Base-by-base conservation (phyloP, 2,888 invertebrate species). In the Drosophila dives region DNA sequence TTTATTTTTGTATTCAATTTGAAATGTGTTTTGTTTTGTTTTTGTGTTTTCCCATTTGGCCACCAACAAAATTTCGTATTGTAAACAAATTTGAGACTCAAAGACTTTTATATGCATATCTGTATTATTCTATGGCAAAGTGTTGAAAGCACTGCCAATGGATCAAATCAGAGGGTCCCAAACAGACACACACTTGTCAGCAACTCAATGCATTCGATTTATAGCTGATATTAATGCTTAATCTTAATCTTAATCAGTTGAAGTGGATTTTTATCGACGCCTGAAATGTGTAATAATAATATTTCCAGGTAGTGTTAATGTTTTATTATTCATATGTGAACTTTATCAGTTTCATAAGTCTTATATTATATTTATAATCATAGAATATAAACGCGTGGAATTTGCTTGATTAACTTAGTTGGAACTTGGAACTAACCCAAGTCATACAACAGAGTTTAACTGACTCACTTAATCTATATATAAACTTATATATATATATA, bases 11-110 rank as follows among this genome's bases (percentile, higher is more conserved):
- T 56, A 53, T 75, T 63, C 48, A 53, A 54, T 63, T 56, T 23
- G 61, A 70, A 70, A 62, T 64, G 56, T 71, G 33, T 55, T 53
- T 58, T 40, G 67, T 45, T 77, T 78, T 64, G 49, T 78, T 64
- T 54, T 38, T 55, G 49, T 75, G 68, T 79, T 75, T 71, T 67
- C 67, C 75, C 75, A 71, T 71, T 79, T 71, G 66, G 64, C 64
- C 67, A 70, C 40, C 64, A 74, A 64, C 77, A 70, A 70, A 54
- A 36, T 64, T 70, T 60, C 45, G 48, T 51, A 66, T 64, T 79
- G 71, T 79, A 79, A 77, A 77, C 79, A 79, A 71, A 77, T 62
- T 70, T 53, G 23, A 29, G 64, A 53, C 58, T 74, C 49, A 64
- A 45, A 74, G 66, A 67, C 40, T 58, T 55, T 51, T 48, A 29